A percentile compares a stretch with the other conserved stretches of the same genome.
Evolutionary conservation across 2,888 invertebrate genomes (phyloP).

Genomic region (Rhimphoctona megacephalus): DNA sequence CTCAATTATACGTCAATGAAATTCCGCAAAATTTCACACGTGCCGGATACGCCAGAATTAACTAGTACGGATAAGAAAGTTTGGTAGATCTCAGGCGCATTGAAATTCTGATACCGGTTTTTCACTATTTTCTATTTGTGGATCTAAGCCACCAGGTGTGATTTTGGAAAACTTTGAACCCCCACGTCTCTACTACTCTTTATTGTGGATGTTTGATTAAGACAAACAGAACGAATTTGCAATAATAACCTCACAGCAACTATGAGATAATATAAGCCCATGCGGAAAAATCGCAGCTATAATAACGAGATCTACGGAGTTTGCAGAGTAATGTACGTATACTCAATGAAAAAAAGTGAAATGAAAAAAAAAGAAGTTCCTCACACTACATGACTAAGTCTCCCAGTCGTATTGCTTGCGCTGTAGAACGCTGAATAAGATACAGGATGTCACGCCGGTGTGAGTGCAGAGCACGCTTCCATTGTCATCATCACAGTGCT

Average conservation of each 20-base stretch:
- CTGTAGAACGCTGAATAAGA: conserved; percentile 39
- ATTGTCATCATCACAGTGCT: conserved; percentile 39
- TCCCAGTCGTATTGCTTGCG: conserved; percentile 43
- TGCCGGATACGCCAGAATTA: not conserved
- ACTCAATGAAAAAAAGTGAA: conserved; percentile 10
- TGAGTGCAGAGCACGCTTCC: conserved; percentile 51
- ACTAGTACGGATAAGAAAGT: not conserved
- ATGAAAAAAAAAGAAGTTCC: not conserved
- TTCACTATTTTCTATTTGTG: not conserved
- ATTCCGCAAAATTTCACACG: conserved; percentile 23
- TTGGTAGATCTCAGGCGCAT: not conserved
- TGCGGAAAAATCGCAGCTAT: not conserved
- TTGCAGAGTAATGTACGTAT: not conserved
- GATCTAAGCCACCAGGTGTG: not conserved
- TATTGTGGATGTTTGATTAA: not conserved
- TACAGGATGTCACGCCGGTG: conserved; percentile 44
- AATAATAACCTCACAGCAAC: not conserved
- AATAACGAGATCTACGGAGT: conserved; percentile 16
- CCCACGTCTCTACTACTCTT: not conserved
- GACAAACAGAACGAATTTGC: not conserved
- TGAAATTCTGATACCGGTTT: not conserved
- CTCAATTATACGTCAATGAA: conserved; percentile 33
- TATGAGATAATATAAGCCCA: not conserved
- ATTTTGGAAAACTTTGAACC: not conserved
- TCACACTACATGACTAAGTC: conserved; percentile 34